These are phyloP conservation scores for Teleogryllus occipitalis DNA, from an alignment of 1,140 invertebrate species.

Conservation along the genomic window DNA sequence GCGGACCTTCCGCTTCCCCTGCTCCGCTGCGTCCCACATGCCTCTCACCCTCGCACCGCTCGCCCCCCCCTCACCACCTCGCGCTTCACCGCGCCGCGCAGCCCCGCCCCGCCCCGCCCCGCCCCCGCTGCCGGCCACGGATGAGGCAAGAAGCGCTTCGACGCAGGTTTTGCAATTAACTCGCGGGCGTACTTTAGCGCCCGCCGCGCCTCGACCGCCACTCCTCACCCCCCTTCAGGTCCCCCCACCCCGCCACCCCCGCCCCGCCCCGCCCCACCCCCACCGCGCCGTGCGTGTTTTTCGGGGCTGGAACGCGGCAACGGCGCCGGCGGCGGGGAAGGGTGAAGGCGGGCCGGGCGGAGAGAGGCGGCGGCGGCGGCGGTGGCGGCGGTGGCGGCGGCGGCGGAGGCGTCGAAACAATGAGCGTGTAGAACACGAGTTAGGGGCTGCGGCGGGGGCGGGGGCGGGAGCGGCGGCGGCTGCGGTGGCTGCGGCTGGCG, in stretches of 20 bases:
- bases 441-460: neutral
- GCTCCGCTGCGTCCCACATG: neutral
- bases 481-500: neutral
- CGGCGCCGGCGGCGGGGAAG: too few relatives aligned
- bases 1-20: too few relatives aligned
- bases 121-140: neutral
- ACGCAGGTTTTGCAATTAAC: constrained; percentile 1
- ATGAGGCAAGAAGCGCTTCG: neutral
- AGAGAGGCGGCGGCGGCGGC: too few relatives aligned
- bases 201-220: too few relatives aligned
- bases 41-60: neutral
- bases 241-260: too few relatives aligned
- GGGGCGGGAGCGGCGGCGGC: too few relatives aligned
- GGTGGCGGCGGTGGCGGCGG: neutral
- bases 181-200: neutral
- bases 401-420: neutral
- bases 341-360: too few relatives aligned
- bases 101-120: too few relatives aligned
- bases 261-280: too few relatives aligned
- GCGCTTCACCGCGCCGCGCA: neutral
- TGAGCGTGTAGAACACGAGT: neutral
- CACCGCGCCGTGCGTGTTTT: neutral
- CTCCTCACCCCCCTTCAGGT: too few relatives aligned
- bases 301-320: neutral
- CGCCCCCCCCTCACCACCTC: neutral